phyloP scores from a whole-genome alignment of 2,797 vertebrate genomes.

The Anolis apletophallus region DNA sequence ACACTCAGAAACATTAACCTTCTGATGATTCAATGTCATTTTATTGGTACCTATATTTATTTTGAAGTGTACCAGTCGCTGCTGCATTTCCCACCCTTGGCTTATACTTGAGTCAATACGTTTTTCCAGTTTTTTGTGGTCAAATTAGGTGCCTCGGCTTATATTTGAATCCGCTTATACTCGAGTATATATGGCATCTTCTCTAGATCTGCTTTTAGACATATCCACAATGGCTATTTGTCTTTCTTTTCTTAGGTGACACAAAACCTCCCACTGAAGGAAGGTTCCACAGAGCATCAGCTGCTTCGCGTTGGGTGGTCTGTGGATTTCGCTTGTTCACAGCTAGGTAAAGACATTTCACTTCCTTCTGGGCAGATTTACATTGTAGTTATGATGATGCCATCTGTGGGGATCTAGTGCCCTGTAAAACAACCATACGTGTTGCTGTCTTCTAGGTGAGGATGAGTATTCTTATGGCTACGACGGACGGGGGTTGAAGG shows the following conservation, averaged over 20 bases:
- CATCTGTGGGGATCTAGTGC: no score
- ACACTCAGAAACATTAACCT: no score
- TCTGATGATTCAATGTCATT: no score
- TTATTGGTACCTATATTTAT: no score
- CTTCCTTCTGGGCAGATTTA: not conserved
- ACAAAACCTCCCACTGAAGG: conserved; percentile 78
- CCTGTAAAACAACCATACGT: not conserved
- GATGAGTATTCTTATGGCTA: conserved; percentile 88
- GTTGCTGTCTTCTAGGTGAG: conserved; percentile 79
- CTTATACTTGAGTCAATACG: no score
- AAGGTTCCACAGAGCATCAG: conserved; percentile 71
- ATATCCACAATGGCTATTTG: not conserved
- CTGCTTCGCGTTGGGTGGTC: conserved; percentile 91
- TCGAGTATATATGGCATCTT: no score
- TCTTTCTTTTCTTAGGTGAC: conserved; percentile 73
- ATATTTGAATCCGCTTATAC: no score
- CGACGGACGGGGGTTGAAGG: conserved; percentile 84
- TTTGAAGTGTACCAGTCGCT: no score
- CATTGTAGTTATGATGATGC: not conserved
- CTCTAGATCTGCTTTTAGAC: not conserved
- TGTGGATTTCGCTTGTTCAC: conserved; percentile 76
- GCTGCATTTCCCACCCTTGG: no score
- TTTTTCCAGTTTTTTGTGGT: no score
- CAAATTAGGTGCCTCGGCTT: no score
- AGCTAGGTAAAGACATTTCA: conserved; percentile 83